These are phyloP conservation scores for Acronicta alni DNA, from an alignment of 2,888 invertebrate species.

Conservation along the genomic window DNA sequence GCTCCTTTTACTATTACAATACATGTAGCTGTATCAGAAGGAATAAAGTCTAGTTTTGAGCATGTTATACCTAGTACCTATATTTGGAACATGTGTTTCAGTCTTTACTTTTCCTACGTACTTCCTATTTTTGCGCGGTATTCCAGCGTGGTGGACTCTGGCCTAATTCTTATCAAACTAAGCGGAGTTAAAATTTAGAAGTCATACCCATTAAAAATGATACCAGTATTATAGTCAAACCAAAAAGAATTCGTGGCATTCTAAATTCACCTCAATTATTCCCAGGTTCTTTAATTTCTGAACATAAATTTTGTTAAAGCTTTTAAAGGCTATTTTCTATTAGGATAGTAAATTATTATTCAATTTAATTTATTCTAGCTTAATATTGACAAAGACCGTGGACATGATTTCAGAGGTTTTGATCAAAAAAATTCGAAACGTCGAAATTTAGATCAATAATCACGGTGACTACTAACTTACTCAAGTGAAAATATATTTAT, in stretches of 20 bases:
- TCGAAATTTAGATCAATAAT: too few species aligned
- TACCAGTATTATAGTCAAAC: slow-evolving; percentile 11
- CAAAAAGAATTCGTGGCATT: slow-evolving; percentile 28
- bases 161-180: too few species aligned
- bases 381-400: slow-evolving; percentile 7
- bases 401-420: not conserved
- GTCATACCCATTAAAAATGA: slow-evolving; percentile 27
- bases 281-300: slow-evolving; percentile 44
- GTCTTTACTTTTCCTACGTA: too few species aligned
- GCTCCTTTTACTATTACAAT: not conserved
- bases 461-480: not conserved
- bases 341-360: slow-evolving; percentile 31
- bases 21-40: not conserved
- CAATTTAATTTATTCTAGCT: slow-evolving; percentile 19
- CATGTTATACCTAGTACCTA: too few species aligned
- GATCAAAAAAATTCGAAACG: too few species aligned
- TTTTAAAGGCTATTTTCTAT: slow-evolving; percentile 28
- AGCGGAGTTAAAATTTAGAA: too few species aligned
- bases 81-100: too few species aligned
- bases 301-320: slow-evolving; percentile 41
- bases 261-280: slow-evolving; percentile 44
- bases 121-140: too few species aligned
- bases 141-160: too few species aligned
- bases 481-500: too few species aligned
- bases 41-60: not conserved